Base-by-base conservation (phyloP, 1,140 invertebrate genomes). In the Solen grandis region DNA sequence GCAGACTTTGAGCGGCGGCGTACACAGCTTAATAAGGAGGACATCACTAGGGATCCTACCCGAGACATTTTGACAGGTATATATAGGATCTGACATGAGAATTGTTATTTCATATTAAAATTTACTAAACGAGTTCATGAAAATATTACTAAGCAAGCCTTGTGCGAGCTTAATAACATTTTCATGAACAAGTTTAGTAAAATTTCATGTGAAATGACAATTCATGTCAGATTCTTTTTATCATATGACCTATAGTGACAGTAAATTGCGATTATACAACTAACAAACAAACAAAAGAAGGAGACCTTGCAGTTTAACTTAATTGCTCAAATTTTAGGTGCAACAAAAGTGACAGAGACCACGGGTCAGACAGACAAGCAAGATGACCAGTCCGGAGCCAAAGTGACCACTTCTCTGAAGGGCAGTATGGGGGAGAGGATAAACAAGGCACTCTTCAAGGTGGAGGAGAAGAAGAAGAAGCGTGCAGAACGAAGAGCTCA, bases 361-460 rank as follows among this genome's bases (percentile, higher is more conserved):
- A 62, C 55, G 0, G 85, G 73, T 19, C 69, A 65, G 25, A 81
- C 46, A 46, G 88, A 83, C 13, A 82, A 83, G 41, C 35, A 59
- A 25, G 86, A 84, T 22, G 87, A 88, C 4, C 73, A 77, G 16
- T 41, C 75, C 0, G 83, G 85, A 5, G 65, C 84, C 14, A 90
- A 90, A 54, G 81, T 88, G 1, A 75, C 60, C 16, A 87, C 87
- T 1, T 86, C 85, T n/a, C 81, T 92, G 72, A 92, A 91, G 72
- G 92, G 92, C n/a, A 90, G 87, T 55, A 90, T 89, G 89, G 92
- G 92, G 13, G 91, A 92, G 57, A 79, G 92, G 29, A 90, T 92
- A 62, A 87, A 82, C n/a, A 91, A 92, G 78, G 88, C 90, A 27
- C 84, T 92, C 0, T 70, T 83, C 19, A 92, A 92, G 85, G 89